Evolutionary conservation across 2,888 invertebrate species (phyloP), one percentile per base, ranked within the genome.

Genomic region (Scaptomyza tumidula): DNA sequence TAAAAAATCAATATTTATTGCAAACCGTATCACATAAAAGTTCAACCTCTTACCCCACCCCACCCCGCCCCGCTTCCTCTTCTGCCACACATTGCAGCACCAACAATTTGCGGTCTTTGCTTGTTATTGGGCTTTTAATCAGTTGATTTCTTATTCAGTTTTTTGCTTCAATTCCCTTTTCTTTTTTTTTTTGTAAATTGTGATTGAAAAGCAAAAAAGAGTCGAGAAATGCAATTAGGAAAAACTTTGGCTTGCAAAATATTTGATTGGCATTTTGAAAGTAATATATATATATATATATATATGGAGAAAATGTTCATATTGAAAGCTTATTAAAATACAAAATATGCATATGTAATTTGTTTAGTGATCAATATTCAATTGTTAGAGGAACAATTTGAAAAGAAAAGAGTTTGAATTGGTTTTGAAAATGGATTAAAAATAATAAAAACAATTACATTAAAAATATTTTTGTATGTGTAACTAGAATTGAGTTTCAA

Each of bases 1-100:
- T 81, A 84, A 81, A 87, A 85, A 84, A 85, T 84, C 87, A 87
- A 84, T 84, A 84, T 87, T 84, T 87, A 86, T 84, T 84, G 71
- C 86, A 69, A 65, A 59, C 57, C 57, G 27, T 37, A 45, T 54
- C 49, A 41, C 50, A 52, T 45, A 56, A 56, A 53, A 27, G 27
- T 33, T 35, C 6, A 10, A 1, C 9, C n/a, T 3, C 10, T 3
- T 3, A 4, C 29, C n/a, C 31, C 37, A 10, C 0, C 13, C 7
- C 3, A 19, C 14, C 7, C 6, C 1, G 9, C 2, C 19, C 9
- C 24, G n/a, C 5, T 6, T 29, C 16, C 10, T 0, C 0, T 3
- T 5, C 10, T 9, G 1, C 0, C 10, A 14, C 43, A 44, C 45
- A 35, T 60, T 60, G 53, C 55, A 48, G 39, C 46, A 61, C 53